Evolutionary conservation across 2,113 vertebrate species (phyloP).

Genomic region (Boulengeromyrus knoepffleri): DNA sequence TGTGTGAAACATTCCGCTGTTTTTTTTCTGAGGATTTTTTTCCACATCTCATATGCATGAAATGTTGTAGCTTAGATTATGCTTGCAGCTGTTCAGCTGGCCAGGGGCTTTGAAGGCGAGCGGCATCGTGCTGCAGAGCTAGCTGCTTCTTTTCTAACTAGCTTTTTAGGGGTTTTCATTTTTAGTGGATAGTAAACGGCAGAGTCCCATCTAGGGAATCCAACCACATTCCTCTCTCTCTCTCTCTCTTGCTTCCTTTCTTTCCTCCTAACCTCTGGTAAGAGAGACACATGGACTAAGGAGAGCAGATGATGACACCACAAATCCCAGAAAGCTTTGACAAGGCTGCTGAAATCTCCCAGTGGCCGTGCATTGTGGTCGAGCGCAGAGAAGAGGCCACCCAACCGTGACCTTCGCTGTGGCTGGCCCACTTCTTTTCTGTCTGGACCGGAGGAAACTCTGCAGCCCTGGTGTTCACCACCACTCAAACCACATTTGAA

Average conservation of each 20-base stretch:
- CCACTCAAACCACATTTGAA: not conserved
- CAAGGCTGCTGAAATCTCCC: constrained; percentile 27
- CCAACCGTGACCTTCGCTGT: constrained; percentile 25
- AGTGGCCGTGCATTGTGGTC: constrained; percentile 23
- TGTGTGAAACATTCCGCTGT: not conserved
- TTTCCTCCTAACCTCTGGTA: not conserved
- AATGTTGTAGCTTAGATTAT: not conserved
- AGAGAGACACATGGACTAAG: constrained; percentile 25
- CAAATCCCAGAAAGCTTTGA: constrained; percentile 26
- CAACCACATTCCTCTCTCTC: not conserved
- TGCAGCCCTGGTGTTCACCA: not conserved
- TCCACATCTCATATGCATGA: not conserved
- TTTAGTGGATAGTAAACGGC: not conserved
- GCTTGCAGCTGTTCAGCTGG: not conserved
- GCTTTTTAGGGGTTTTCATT: not conserved
- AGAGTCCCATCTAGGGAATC: not conserved
- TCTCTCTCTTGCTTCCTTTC: not conserved
- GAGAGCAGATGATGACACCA: constrained; percentile 26
- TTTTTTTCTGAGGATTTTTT: not conserved
- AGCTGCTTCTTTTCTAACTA: not conserved
- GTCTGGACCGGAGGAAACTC: not conserved
- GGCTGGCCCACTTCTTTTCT: constrained; percentile 22
- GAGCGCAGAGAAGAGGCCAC: constrained; percentile 32
- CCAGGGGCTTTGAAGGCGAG: not conserved
- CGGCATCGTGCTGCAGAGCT: not conserved